Percentiles rank a stretch among this genome's conserved stretches.
Conservation (phyloP, 2,797 vertebrate genomes). For the Urophycis tenuis region DNA sequence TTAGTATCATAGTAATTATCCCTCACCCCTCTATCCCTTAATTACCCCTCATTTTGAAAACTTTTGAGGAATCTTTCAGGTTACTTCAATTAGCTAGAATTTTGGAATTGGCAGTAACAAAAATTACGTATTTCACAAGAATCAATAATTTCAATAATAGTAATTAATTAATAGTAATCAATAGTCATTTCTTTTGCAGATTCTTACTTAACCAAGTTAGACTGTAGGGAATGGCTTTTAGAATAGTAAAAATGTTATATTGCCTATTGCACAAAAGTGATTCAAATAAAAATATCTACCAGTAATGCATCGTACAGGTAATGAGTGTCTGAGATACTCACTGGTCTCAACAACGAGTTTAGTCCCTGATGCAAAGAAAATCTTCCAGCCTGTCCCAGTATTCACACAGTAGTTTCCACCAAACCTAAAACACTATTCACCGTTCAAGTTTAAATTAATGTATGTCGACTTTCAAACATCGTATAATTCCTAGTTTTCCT, state of each 20-base stretch:
- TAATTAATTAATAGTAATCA: too few relatives aligned
- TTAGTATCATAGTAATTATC: neutral
- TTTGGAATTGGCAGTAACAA: neutral
- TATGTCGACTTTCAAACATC: neutral
- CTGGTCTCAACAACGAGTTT: conserved; percentile 38
- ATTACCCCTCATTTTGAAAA: neutral
- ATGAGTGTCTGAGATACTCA: conserved; percentile 9
- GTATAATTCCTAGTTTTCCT: neutral
- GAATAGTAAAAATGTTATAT: neutral
- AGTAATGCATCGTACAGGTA: too few relatives aligned
- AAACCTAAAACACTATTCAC: neutral
- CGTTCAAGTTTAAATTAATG: neutral
- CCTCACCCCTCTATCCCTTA: too few relatives aligned
- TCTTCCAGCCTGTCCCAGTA: neutral
- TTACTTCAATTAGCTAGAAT: neutral
- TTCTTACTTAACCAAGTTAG: neutral
- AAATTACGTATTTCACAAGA: neutral
- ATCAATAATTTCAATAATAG: neutral
- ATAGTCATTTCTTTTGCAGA: too few relatives aligned
- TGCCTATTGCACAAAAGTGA: too few relatives aligned
- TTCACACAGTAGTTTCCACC: neutral
- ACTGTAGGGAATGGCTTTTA: neutral
- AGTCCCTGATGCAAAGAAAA: conserved; percentile 21
- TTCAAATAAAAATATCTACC: neutral
- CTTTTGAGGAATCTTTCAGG: neutral